Base-by-base conservation (phyloP, 2,797 vertebrate genomes). In the Rhynchotus rufescens region DNA sequence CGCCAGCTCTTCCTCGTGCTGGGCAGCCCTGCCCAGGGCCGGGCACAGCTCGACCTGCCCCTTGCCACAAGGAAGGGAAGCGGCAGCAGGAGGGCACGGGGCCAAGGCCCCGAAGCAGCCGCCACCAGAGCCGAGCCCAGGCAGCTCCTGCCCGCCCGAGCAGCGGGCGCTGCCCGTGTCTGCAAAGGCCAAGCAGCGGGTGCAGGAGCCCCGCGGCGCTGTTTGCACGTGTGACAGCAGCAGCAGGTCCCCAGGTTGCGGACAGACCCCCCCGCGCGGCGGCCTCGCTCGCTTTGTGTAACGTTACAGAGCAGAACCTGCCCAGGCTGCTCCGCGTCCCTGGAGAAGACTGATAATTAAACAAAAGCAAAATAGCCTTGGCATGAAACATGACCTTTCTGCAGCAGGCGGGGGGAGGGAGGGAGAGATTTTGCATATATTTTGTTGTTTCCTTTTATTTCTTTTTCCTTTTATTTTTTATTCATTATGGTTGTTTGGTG, bases 331-430 rank as follows among this genome's bases (percentile, higher is more conserved):
- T 93, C 66, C 1, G 1, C 0, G 10, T 80, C 92, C 40, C 66
- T 2, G 59, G 90, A 90, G 54, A 79, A 80, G 76, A 94, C 88
- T 95, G 94, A 94, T 96, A 94, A 95, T 95, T 96, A 96, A 95
- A 96, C 95, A 95, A 95, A 95, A 80, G 69, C 90, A 86, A 94
- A 96, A 94, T 28, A 89, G 86, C n/a, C 10, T 75, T 88, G 76
- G 86, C 84, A 68, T 65, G 93, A 94, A 96, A 96, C 69, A 68
- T 94, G 93, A 95, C 93, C 94, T 94, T 95, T 94, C 40, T 12
- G 14, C 61, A 82, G 81, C 65, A 9, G 67, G 8, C 4, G 34
- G 73, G 74, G 76, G 57, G 60, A 40, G 40, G 40, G 40, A 40
- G 47, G 22, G 47, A 14, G 49, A 25, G 49, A 30, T 47, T 92